These are phyloP conservation scores for Menidia beryllina DNA, from an alignment of 2,113 vertebrate species.

Conservation along the genomic window DNA sequence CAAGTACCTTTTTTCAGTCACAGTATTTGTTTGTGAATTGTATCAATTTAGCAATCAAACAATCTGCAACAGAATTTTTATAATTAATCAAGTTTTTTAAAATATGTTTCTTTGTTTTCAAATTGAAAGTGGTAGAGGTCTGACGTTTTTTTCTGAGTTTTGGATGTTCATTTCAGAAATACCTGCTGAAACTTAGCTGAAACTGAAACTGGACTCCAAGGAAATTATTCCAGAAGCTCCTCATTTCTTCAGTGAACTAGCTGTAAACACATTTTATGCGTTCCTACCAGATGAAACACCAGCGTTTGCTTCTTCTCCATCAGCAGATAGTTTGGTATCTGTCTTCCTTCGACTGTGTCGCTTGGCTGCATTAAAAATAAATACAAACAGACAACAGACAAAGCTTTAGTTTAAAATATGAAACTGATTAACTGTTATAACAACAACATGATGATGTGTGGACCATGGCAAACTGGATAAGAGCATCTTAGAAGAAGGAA, in stretches of 20 bases:
- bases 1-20: too few species aligned
- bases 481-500: neutral
- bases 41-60: too few species aligned
- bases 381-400: too few species aligned
- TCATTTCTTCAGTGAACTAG: neutral
- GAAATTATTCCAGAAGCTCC: too few species aligned
- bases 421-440: neutral
- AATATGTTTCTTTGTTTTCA: too few species aligned
- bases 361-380: conserved; percentile 49
- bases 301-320: conserved; percentile 25
- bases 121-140: too few species aligned
- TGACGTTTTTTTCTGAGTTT: too few species aligned
- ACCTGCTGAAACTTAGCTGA: neutral
- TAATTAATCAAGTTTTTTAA: too few species aligned
- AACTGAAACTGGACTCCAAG: too few species aligned
- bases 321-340: conserved; percentile 40
- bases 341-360: conserved; percentile 41
- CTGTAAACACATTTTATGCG: neutral
- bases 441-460: neutral
- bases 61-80: too few species aligned
- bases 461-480: neutral
- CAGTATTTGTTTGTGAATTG: too few species aligned
- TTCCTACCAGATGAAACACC: conserved; percentile 45
- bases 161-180: too few species aligned
- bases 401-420: neutral